Base-by-base conservation (phyloP, 2,797 vertebrate species). In the Gallinago solitaria region DNA sequence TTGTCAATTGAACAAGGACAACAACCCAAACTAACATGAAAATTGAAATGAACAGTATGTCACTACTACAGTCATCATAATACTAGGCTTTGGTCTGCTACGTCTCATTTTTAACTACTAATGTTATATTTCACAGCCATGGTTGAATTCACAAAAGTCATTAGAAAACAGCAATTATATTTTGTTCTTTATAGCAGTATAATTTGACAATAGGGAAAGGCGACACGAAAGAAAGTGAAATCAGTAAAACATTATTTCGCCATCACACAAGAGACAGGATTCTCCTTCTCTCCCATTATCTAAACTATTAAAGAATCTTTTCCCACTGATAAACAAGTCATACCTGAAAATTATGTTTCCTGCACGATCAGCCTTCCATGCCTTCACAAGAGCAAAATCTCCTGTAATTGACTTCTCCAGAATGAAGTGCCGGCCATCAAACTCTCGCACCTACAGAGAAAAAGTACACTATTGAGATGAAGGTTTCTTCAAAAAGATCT, bases 341-440 rank as follows among this genome's bases (percentile, higher is more conserved):
- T 98, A 99, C 99, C 99, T 99, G 98, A 99, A 99, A 94, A 99
- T 97, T 20, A 99, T 93, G 47, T 99, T 99, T 93, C 99, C 99
- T 27, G 99, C 99, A 90, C 96, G 98, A 97, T 99, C 99, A 6
- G 99, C 99, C 92, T 99, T 99, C 99, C 99, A 99, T 21, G 99
- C 99, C 93, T 99, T 99, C 83, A 99, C 95, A 84, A 99, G 97
- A 11, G 99, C 99, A 96, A 98, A 99, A 97, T 99, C 99, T 75
- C 99, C 99, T 3, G 98, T 99, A 94, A 99, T 99, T 1, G 99
- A 98, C 86, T 98, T 98, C 96, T 99, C 99, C 98, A 99, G 98
- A 96, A 99, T 98, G 97, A 98, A 99, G 87, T 99, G 98, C 30
- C 99, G 98, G 20, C 99, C 99, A 21, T 98, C 98, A 92, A 99